Percentiles rank a stretch among this genome's conserved stretches.
These are phyloP conservation scores for Hemibagrus guttatus DNA, from an alignment of 2,797 vertebrate species.

Conservation along the genomic window DNA sequence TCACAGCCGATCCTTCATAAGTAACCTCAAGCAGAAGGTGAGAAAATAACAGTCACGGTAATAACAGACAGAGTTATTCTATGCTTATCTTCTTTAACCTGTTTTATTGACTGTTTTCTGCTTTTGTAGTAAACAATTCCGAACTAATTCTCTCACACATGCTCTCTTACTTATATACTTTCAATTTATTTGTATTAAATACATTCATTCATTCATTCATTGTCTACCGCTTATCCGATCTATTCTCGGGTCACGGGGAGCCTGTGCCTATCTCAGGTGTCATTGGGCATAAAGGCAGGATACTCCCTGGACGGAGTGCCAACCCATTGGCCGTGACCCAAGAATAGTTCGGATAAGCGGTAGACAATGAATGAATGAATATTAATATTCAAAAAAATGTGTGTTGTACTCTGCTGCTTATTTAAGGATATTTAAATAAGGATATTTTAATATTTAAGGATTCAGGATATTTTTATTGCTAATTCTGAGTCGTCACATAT, in stretches of 20 bases:
- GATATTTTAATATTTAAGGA: background rate
- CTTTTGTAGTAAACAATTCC: background rate
- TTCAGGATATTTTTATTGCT: background rate
- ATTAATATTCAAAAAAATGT: background rate
- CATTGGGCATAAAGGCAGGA: too few species aligned
- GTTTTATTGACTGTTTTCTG: background rate
- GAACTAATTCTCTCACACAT: background rate
- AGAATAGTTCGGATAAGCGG: too few species aligned
- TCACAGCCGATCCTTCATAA: conserved; percentile 88
- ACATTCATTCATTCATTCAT: background rate
- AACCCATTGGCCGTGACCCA: too few species aligned
- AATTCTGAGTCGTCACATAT: background rate
- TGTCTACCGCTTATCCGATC: too few species aligned
- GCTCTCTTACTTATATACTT: background rate
- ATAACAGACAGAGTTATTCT: background rate
- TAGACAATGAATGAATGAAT: too few species aligned
- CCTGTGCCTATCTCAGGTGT: too few species aligned
- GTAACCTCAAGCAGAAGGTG: conserved; percentile 94
- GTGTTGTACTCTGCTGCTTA: background rate
- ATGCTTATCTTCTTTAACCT: background rate
- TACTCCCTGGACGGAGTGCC: too few species aligned
- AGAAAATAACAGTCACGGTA: conserved; percentile 46
- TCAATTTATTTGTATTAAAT: background rate
- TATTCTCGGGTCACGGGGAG: too few species aligned
- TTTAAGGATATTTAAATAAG: too few species aligned